Evolutionary conservation across 2,888 invertebrate species (phyloP), one percentile per base, ranked within the genome.

Genomic region (Polyommatus iphigenia): DNA sequence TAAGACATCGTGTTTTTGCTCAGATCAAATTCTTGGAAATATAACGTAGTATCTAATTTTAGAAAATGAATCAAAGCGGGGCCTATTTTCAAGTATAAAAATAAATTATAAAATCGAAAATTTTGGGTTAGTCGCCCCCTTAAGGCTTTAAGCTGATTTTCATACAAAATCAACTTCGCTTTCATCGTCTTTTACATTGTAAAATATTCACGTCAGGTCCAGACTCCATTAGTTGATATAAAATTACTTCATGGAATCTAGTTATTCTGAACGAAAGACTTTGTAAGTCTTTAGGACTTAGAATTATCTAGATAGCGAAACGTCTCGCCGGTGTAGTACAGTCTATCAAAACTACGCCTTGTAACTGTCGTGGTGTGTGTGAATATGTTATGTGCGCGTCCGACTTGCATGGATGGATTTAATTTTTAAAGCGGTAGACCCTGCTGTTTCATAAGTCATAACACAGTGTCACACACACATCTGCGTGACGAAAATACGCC

Each of bases 161-260:
- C 20, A 72, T 24, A 46, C 72, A 41, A 54, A 15, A 1, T 72
- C 13, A 20, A 10, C 72, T 72, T 10, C 46, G 20, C 20, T 72
- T 20, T 36, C 54, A 72, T 20, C 20, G n/a, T n/a, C 36, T 72
- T 20, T 36, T 72, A 36, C 72, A 20, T 72, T 72, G 10, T n/a
- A 72, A 20, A 72, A 24, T 46, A 72, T 72, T 46, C 72, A 46
- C 10, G 72, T 72, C 72, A 72, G 72, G 41, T 72, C 41, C 72
- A 24, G 29, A 62, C 13, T 67, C 10, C 2, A 10, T 72, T 72
- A 41, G 72, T 41, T 72, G 1, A 50, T 72, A 72, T 72, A 46
- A 20, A 41, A 20, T 72, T 13, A 10, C 18, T 13, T 20, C 10
- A n/a, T 41, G 20, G 5, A n/a, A 41, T 41, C 29, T 13, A 67